Evolutionary conservation across 2,113 vertebrate genomes (phyloP), one percentile per base, ranked within the genome.

Genomic region (Puffinus mauretanicus): DNA sequence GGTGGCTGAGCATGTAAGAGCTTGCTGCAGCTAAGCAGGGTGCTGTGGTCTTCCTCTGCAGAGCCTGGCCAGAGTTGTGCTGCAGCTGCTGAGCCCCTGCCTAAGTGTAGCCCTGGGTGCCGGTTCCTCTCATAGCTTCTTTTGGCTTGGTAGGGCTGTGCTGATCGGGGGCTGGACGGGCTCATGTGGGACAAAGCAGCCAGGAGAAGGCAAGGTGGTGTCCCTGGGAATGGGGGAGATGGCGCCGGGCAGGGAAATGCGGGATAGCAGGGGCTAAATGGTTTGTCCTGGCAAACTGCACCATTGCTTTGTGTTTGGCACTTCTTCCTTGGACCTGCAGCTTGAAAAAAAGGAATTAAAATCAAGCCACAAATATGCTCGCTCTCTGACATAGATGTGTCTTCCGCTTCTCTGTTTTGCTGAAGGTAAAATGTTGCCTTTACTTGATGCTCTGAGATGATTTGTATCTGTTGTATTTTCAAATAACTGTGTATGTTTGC

Each of bases 101-200:
- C 0, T 3, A 40, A 24, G 20, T 2, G 10, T 22, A 42, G 61
- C 21, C 19, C 29, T 47, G 42, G 52, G 5, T 79, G 57, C 62
- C 2, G 5, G 30, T 72, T 77, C 18, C 25, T 67, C 58, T 32
- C 1, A 4, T 3, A 26, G 32, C 44, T 77, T 19, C 25, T 80
- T 52, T 44, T 27, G 36, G 16, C 25, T 64, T 21, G 27, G 34
- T 36, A n/a, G 57, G 22, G 46, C 54, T 51, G 54, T n/a, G 60
- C 38, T 65, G 38, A 2, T 17, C 7, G 2, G 69, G 38, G 3
- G 10, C 67, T 49, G 30, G 34, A 15, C 0, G 6, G 20, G 16
- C 36, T 88, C 12, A 3, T 0, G 1, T 0, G 6, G 62, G 13
- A 47, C 47, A 3, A 6, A 44, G 52, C 12, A 42, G n/a, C 14